These are phyloP conservation scores for Sinodicranocentrus sp. DNA, from an alignment of 2,888 invertebrate genomes.

Conservation along the genomic window DNA sequence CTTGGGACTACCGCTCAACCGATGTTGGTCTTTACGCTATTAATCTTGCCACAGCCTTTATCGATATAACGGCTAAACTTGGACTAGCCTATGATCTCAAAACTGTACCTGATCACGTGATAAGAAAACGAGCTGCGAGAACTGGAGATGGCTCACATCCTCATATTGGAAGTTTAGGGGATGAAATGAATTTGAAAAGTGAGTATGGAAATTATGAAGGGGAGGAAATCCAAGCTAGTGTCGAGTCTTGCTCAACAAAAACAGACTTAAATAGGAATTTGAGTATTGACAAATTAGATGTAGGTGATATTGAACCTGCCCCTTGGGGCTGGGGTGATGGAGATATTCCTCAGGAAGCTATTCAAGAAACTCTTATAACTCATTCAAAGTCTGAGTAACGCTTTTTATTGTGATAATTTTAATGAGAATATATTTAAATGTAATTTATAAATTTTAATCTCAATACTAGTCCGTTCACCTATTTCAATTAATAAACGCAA, in stretches of 20 bases:
- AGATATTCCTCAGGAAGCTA: slow-evolving; percentile 46
- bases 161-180: neutral
- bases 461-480: no score
- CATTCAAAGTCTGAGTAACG: neutral
- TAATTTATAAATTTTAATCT: no score
- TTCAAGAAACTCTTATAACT: slow-evolving; percentile 24
- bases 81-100: slow-evolving; percentile 59
- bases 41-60: slow-evolving; percentile 50
- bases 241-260: neutral
- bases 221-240: neutral
- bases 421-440: no score
- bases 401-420: neutral
- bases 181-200: neutral
- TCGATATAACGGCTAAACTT: slow-evolving; percentile 40
- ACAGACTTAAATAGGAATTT: slow-evolving; percentile 29
- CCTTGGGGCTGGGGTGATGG: slow-evolving; percentile 58
- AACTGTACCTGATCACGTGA: slow-evolving; percentile 38
- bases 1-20: slow-evolving; percentile 60
- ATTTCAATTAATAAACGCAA: no score
- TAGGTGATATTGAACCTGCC: slow-evolving; percentile 49
- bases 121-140: slow-evolving; percentile 33
- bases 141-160: slow-evolving; percentile 50
- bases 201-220: neutral
- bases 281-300: slow-evolving; percentile 38
- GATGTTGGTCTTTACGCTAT: slow-evolving; percentile 37